phyloP scores from a whole-genome alignment of 1,140 invertebrate species.

The Eupeodes corollae region DNA sequence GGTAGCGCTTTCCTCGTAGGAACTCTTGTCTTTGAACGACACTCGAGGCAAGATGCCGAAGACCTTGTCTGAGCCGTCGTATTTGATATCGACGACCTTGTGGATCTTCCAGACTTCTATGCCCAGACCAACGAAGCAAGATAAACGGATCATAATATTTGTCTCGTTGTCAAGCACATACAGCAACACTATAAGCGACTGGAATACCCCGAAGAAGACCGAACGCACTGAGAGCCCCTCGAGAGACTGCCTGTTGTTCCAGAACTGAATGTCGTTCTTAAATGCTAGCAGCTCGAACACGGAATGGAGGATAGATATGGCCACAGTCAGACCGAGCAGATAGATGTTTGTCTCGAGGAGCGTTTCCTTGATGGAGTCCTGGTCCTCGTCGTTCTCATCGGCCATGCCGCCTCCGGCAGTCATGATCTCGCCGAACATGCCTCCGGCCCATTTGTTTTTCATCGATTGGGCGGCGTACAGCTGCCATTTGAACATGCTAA shows the following conservation, averaged over 20 bases:
- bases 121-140: constrained; percentile 83
- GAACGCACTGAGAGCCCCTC: constrained; percentile 96
- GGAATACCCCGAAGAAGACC: constrained; percentile 99
- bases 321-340: constrained; percentile 80
- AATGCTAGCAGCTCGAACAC: constrained; percentile 98
- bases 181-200: constrained; percentile 85
- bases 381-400: constrained; percentile 61
- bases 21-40: constrained; percentile 84
- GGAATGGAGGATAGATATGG: constrained; percentile 90
- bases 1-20: constrained; percentile 91
- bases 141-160: constrained; percentile 88
- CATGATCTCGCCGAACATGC: constrained; percentile 44
- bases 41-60: constrained; percentile 74
- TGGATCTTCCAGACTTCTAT: constrained; percentile 99
- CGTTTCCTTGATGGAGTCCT: constrained; percentile 95
- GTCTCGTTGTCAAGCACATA: constrained; percentile 99
- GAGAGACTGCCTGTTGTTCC: constrained; percentile 93
- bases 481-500: constrained; percentile 96
- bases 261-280: constrained; percentile 99
- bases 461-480: constrained; percentile 91
- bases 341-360: constrained; percentile 95
- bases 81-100: constrained; percentile 81
- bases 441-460: constrained; percentile 62
- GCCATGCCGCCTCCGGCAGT: constrained; percentile 21
- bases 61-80: constrained; percentile 61